phyloP scores from a whole-genome alignment of 2,888 invertebrate genomes.

The Drosophila kuntzei region DNA sequence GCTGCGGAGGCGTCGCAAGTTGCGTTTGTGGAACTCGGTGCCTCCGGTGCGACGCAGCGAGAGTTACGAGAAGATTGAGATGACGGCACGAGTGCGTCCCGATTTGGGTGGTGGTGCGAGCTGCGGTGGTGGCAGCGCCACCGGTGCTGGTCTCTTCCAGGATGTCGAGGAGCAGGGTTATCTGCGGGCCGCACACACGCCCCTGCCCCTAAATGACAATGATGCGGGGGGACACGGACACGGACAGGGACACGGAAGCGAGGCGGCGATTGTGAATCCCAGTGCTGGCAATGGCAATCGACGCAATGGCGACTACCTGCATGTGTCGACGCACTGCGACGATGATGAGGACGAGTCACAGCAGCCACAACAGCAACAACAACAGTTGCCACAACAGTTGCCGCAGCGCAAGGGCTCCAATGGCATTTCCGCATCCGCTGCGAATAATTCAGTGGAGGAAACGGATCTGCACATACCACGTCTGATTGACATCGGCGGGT shows the following conservation, averaged over 20 bases:
- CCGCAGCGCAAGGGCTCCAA: slow-evolving; percentile 50
- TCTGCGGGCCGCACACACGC: slow-evolving; percentile 78
- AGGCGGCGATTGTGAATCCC: slow-evolving; percentile 85
- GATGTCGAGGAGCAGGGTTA: slow-evolving; percentile 78
- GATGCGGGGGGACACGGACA: slow-evolving; percentile 66
- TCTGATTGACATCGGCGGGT: slow-evolving; percentile 88
- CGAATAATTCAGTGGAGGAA: slow-evolving; percentile 83
- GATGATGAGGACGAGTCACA: slow-evolving; percentile 87
- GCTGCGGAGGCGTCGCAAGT: slow-evolving; percentile 87
- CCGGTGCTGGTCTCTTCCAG: slow-evolving; percentile 72
- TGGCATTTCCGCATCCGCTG: slow-evolving; percentile 51
- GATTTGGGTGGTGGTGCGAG: slow-evolving; percentile 81
- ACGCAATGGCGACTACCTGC: slow-evolving; percentile 90
- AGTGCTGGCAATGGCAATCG: slow-evolving; percentile 81
- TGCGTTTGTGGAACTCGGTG: slow-evolving; percentile 86
- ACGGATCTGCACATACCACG: slow-evolving; percentile 89
- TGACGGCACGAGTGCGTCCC: slow-evolving; percentile 87
- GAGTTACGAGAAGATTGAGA: slow-evolving; percentile 92
- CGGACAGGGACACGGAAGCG: slow-evolving; percentile 26
- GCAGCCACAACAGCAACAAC: slow-evolving; percentile 47
- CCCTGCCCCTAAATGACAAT: slow-evolving; percentile 59
- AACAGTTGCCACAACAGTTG: slow-evolving; percentile 37
- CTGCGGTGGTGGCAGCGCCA: slow-evolving; percentile 76
- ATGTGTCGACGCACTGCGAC: slow-evolving; percentile 88
- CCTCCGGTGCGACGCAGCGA: slow-evolving; percentile 86